Base-by-base conservation (phyloP, 2,797 vertebrate species). In the Erethizon dorsatum region DNA sequence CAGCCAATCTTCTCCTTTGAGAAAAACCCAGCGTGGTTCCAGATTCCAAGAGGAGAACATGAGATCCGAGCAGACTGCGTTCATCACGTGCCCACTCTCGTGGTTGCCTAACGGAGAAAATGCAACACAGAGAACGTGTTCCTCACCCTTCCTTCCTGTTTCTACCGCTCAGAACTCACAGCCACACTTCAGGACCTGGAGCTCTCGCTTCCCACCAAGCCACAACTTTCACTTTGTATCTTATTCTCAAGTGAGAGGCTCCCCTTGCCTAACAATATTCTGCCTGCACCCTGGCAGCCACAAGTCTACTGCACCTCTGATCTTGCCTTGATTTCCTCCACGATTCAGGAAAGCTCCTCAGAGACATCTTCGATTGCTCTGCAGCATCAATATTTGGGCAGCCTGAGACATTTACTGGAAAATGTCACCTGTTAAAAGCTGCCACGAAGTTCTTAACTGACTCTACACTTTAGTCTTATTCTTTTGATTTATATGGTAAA, bases 71-170 rank as follows among this genome's bases (percentile, higher is more conserved):
- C 24, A 83, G 26, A 13, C 15, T 24, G 52, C 18, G 31, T 37
- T 91, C 85, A 20, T 78, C 84, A 90, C 28, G 6, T 84, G 89
- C 18, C 50, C 56, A 5, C 3, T 54, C 59, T 41, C 1, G 0
- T 69, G 90, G 63, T 96, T 96, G 95, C 95, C 86, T 75, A 79
- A 28, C 11, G 69, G 54, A 52, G 47, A 67, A 88, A 65, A 63
- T 47, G 87, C 37, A 75, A 56, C 3, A 41, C 80, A 45, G 37
- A 80, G 56, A n/a, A 13, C 4, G 14, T 54, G 45, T 88, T 96
- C 59, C 88, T 84, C 88, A 93, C 20, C 14, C 87, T 92, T 97
- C 90, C 94, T 97, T 98, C 96, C 97, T 91, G 89, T 92, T 96
- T 88, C 87, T 73, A 61, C 41, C 11, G 0, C 71, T 94, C 79